Base-by-base conservation (phyloP, 2,888 invertebrate species). In the Flabesymbios commensalis region DNA sequence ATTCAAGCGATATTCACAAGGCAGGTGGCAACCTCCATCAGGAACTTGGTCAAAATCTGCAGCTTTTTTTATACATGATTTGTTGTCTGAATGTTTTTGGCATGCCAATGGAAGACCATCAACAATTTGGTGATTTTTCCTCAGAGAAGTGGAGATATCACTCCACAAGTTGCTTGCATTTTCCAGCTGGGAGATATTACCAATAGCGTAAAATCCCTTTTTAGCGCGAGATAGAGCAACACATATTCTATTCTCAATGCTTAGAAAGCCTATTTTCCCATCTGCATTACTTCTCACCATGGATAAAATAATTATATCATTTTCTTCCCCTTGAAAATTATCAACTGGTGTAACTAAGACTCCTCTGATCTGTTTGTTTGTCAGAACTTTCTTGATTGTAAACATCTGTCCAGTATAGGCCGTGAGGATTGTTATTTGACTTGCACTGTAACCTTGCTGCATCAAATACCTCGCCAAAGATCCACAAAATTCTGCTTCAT, bases 11-110 rank as follows among this genome's bases (percentile, higher is more conserved):
- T 73, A 71, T 22, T 84, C 81, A 74, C 90, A 91, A 22, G 78
- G 82, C 57, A 80, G 73, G 1, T 77, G 74, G 74, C 90, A 90
- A 0, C 90, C 90, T 7, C 83, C 83, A 59, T 78, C 78, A 3
- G 78, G 77, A 7, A 67, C 72, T 39, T 64, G 49, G 5, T 64
- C 51, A 33, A 73, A 71, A 51, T 65, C 66, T 17, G 26, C 45
- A 1, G 47, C 45, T 2, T 14, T 17, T 24, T 29, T 26, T 3
- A 42, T 59, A 2, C 31, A 5, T 10, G 56, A 28, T 14, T 19
- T 33, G 26, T 17, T 54, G 29, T 68, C 55, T 17, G 65, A 49
- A 57, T 79, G 79, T 32, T 73, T 74, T 45, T 67, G 64, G 54
- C 79, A 79, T n/a, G 56, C 45, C 28, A 78, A 58, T 4, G 60